Base-by-base conservation (phyloP, 2,888 invertebrate genomes). In the Cryptosula pallasiana region DNA sequence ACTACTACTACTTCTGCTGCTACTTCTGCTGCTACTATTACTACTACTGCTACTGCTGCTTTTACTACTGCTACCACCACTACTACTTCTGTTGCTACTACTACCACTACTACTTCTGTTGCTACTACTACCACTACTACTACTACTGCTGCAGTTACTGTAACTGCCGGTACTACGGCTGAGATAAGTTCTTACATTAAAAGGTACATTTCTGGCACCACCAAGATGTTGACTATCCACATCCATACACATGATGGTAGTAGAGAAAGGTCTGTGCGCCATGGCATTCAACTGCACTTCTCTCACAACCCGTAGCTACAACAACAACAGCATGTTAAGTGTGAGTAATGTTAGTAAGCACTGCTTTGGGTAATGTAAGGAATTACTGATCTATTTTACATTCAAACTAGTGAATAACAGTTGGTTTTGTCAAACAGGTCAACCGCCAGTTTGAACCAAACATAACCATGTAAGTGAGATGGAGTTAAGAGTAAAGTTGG, bases 61-160 rank as follows among this genome's bases (percentile, higher is more conserved):
- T 13, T 27, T 63, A 34, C 32, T 63, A 63, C 34, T 63, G 27
- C 63, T 32, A 34, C 9, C 32, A 63, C 34, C n/a, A 34, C 63
- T 63, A 63, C 63, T 34, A 13, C 63, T 63, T 29, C 63, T 34
- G 32, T 32, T 63, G n/a, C 32, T 63, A 63, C 63, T 63, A n/a
- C 63, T 32, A 63, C 63, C 32, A 32, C 63, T 63, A 32, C 63
- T 63, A 63, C 32, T 34, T 13, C 63, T 63, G 32, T 32, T 34
- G 32, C 70, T 36, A 35, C 70, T 70, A 27, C 23, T 70, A 70
- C 70, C 35, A 35, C 70, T 35, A 29, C 70, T 35, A 27, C 70
- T 35, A 70, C 70, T 70, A 54, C 70, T 70, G 35, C 70, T 70
- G 35, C 70, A 35, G 29, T 32, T 70, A 35, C 35, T 70, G n/a